phyloP scores from a whole-genome alignment of 2,888 invertebrate species.

The Phanerotoma sp. region DNA sequence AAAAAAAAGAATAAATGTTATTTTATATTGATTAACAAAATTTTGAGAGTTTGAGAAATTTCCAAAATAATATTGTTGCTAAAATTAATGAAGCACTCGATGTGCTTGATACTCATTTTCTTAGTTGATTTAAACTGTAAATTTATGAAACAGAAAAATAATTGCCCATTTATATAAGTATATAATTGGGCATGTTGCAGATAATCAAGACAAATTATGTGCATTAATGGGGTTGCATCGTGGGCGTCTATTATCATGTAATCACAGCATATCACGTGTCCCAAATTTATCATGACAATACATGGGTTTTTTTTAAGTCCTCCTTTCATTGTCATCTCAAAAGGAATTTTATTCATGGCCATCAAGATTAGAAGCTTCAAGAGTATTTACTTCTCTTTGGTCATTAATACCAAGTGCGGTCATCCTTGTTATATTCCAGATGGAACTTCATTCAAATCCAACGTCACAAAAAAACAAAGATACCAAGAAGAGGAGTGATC shows the following conservation, averaged over 20 bases:
- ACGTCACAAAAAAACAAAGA: conserved; percentile 40
- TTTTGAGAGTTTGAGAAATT: no score
- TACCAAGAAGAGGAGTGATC: conserved; percentile 42
- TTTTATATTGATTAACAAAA: no score
- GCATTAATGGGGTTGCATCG: conserved; percentile 3
- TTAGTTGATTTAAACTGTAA: background rate
- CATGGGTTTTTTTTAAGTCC: background rate
- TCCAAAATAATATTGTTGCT: background rate
- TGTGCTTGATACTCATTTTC: background rate
- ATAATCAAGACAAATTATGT: conserved; percentile 15
- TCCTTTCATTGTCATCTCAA: conserved; percentile 1
- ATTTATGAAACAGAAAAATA: conserved; percentile 5
- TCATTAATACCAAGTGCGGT: background rate
- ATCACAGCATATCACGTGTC: conserved; percentile 12
- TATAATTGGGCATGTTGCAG: conserved; percentile 6
- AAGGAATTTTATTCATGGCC: background rate
- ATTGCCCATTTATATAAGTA: background rate
- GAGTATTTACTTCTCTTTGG: background rate
- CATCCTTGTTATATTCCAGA: conserved; percentile 30
- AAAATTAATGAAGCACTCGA: background rate
- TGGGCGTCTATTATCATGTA: conserved; percentile 14
- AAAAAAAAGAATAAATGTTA: no score
- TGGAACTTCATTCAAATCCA: conserved; percentile 52
- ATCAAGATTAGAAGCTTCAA: background rate
- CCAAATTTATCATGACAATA: conserved; percentile 2